Conservation (phyloP, 64 coral and sea anemone species). For the Catalaphyllia jardinei region DNA sequence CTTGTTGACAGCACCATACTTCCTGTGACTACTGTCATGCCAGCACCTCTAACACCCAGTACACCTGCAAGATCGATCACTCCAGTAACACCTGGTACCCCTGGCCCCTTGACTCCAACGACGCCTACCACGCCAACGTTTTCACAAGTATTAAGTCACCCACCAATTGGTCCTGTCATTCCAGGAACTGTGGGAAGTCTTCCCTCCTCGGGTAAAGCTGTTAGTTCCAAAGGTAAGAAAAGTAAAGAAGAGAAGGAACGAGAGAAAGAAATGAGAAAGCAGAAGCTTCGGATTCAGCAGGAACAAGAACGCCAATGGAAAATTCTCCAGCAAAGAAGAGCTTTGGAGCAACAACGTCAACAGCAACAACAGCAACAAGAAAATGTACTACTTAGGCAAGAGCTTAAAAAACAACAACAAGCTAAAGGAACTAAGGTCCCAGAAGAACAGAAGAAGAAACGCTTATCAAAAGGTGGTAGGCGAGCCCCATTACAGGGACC, state of each 20-base stretch:
- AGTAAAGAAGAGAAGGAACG: slow-evolving; percentile 92
- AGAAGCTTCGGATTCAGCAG: slow-evolving; percentile 81
- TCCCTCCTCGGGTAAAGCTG: not conserved
- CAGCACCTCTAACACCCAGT: slow-evolving; percentile 29
- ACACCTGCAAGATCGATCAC: slow-evolving; percentile 48
- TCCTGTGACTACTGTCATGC: slow-evolving; percentile 42
- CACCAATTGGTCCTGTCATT: not conserved
- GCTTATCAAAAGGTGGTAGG: slow-evolving; percentile 1
- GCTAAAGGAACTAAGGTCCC: slow-evolving; percentile 66
- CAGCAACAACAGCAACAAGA: slow-evolving; percentile 92
- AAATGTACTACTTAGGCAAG: slow-evolving; percentile 74
- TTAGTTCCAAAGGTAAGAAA: slow-evolving; percentile 64
- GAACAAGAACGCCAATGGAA: slow-evolving; percentile 94
- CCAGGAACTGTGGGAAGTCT: not conserved
- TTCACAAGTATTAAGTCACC: slow-evolving; percentile 6
- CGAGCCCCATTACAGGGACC: not conserved
- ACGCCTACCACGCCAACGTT: slow-evolving; percentile 59
- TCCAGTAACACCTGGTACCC: slow-evolving; percentile 56
- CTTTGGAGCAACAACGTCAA: slow-evolving; percentile 91
- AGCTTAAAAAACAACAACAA: slow-evolving; percentile 80
- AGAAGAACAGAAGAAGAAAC: slow-evolving; percentile 89
- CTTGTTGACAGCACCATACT: not conserved
- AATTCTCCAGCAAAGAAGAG: slow-evolving; percentile 88
- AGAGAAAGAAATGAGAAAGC: slow-evolving; percentile 85
- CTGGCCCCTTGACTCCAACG: slow-evolving; percentile 53